A percentile compares a stretch with the other conserved stretches of the same genome.
These are phyloP conservation scores for Hoplodrina blanda DNA, from an alignment of 2,888 invertebrate genomes.

Conservation along the genomic window DNA sequence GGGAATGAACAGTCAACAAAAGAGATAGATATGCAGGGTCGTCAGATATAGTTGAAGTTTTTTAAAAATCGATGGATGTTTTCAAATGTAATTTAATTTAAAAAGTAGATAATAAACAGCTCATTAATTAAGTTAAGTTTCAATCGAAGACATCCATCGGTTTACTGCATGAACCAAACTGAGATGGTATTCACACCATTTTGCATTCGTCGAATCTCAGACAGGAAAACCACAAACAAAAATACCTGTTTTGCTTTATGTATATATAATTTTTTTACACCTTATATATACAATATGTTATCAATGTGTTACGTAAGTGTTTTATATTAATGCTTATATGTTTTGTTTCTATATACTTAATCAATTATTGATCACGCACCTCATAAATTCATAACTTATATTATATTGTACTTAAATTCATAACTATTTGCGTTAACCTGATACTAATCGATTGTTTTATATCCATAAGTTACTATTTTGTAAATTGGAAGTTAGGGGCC, in stretches of 20 bases:
- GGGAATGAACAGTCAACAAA: neutral
- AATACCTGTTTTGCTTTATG: neutral
- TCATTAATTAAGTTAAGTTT: no score
- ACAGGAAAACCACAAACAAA: slow-evolving; percentile 6
- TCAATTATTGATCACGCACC: neutral
- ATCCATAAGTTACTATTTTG: neutral
- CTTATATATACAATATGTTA: neutral
- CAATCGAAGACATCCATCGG: no score
- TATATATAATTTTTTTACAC: no score
- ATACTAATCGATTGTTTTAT: slow-evolving; percentile 25
- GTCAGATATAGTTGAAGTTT: no score
- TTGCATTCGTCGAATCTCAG: neutral
- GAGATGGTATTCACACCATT: neutral
- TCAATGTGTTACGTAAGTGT: slow-evolving; percentile 7
- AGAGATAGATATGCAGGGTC: no score
- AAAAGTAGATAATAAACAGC: no score
- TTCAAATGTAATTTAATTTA: no score
- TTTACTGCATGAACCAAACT: neutral
- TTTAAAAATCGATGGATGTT: no score
- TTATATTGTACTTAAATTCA: no score
- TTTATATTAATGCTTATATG: neutral
- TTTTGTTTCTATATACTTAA: slow-evolving; percentile 1
- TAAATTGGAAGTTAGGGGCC: neutral
- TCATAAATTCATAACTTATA: slow-evolving; percentile 1
- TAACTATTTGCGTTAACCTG: neutral